Evolutionary conservation across 2,888 invertebrate species (phyloP).

Genomic region (Dolichomitus sp.): DNA sequence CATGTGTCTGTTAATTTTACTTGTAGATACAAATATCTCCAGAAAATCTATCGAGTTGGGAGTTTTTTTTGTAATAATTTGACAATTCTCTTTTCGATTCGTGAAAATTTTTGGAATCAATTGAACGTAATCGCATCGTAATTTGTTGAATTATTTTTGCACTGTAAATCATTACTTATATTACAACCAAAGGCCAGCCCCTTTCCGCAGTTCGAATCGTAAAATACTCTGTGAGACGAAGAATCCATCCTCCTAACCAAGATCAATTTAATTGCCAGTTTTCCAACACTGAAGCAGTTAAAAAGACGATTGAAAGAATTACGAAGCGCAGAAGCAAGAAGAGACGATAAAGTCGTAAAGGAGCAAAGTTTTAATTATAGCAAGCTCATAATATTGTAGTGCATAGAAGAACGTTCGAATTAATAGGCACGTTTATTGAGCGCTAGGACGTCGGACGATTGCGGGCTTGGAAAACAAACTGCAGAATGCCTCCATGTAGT

Average conservation of each 20-base stretch:
- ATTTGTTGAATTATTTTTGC: background rate
- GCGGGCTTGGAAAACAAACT: conserved; percentile 4
- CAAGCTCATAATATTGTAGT: conserved; percentile 1
- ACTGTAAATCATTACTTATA: background rate
- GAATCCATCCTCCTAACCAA: conserved; percentile 1
- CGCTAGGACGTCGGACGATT: background rate
- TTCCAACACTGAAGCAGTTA: conserved; percentile 1
- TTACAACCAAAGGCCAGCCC: background rate
- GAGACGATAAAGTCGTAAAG: conserved; percentile 3
- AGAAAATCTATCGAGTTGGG: no score
- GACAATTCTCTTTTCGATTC: background rate
- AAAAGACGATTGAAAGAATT: conserved; percentile 3
- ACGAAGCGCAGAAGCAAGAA: background rate
- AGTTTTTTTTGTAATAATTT: no score
- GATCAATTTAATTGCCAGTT: conserved; percentile 19
- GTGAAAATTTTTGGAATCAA: background rate
- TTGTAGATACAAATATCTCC: no score
- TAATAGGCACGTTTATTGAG: conserved; percentile 5
- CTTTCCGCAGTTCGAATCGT: background rate
- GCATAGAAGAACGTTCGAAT: conserved; percentile 8
- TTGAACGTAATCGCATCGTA: background rate
- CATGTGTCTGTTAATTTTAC: no score
- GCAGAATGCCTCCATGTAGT: background rate
- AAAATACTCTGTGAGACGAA: background rate
- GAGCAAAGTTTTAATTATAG: conserved; percentile 23